Conservation (phyloP, 1,140 invertebrate species). For the Saxidomus purpurata region DNA sequence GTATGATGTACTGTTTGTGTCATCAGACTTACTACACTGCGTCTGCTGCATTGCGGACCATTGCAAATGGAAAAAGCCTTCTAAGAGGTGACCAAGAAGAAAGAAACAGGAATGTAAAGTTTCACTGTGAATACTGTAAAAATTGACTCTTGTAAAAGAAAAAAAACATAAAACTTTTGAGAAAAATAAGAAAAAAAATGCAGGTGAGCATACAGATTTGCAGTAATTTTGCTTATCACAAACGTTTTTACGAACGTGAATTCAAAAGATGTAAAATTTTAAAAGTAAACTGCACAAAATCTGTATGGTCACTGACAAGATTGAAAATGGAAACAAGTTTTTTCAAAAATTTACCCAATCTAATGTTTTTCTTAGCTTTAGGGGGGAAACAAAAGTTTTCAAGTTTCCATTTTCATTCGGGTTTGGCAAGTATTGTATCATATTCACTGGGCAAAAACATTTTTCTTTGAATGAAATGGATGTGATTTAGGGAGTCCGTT, state of each 20-base stretch:
- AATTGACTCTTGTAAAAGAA: neutral
- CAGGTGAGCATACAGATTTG: constrained; percentile 42
- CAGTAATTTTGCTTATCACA: neutral
- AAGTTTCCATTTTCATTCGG: constrained; percentile 28
- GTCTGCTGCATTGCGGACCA: neutral
- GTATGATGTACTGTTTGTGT: neutral
- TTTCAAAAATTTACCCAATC: too few relatives aligned
- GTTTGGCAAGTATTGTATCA: constrained; percentile 13
- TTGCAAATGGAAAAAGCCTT: constrained; percentile 35
- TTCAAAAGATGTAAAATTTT: too few relatives aligned
- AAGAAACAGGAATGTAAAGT: neutral
- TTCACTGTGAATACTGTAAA: constrained; percentile 26
- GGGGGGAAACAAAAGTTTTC: neutral
- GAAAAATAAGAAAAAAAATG: neutral
- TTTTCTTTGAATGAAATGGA: too few relatives aligned
- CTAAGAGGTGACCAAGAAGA: constrained; percentile 41
- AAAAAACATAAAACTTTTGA: constrained; percentile 11
- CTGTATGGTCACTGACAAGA: constrained; percentile 28
- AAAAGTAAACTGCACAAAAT: constrained; percentile 22
- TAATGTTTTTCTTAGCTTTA: neutral
- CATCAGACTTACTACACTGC: neutral
- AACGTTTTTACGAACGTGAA: neutral
- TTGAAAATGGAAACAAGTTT: constrained; percentile 49
- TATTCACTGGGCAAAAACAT: too few relatives aligned
- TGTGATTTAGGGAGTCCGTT: neutral